Evolutionary conservation across 1,140 invertebrate genomes (phyloP).

Genomic region (Cryptotermes secundus): DNA sequence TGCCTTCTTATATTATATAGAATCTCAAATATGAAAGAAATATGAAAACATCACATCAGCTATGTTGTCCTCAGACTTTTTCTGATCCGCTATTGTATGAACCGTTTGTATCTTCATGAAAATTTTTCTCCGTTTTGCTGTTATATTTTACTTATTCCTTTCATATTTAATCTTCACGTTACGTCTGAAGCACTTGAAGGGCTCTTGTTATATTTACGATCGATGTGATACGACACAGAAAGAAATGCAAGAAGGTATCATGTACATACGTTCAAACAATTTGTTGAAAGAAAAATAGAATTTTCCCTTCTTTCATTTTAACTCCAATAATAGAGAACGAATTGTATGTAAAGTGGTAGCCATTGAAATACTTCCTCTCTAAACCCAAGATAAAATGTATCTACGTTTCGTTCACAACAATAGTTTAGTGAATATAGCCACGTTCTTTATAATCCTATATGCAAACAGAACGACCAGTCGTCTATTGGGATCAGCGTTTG

Average conservation of each 20-base stretch:
- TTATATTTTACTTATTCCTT: too few relatives aligned
- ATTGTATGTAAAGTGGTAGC: not conserved
- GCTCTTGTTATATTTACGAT: too few relatives aligned
- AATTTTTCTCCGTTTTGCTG: too few relatives aligned
- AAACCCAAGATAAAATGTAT: not conserved
- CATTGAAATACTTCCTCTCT: not conserved
- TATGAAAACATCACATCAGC: too few relatives aligned
- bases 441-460: not conserved
- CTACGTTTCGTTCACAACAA: not conserved
- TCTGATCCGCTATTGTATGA: too few relatives aligned
- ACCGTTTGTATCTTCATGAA: too few relatives aligned
- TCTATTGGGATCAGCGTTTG: not conserved
- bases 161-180: too few relatives aligned
- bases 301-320: not conserved
- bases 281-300: not conserved
- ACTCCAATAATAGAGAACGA: not conserved
- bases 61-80: too few relatives aligned
- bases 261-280: not conserved
- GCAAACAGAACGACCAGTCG: not conserved
- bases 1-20: too few relatives aligned
- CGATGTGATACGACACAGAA: not conserved
- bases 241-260: not conserved
- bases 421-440: not conserved
- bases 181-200: too few relatives aligned
- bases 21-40: too few relatives aligned